phyloP scores from a whole-genome alignment of 2,888 invertebrate genomes.

The Pemphredon lugubris region DNA sequence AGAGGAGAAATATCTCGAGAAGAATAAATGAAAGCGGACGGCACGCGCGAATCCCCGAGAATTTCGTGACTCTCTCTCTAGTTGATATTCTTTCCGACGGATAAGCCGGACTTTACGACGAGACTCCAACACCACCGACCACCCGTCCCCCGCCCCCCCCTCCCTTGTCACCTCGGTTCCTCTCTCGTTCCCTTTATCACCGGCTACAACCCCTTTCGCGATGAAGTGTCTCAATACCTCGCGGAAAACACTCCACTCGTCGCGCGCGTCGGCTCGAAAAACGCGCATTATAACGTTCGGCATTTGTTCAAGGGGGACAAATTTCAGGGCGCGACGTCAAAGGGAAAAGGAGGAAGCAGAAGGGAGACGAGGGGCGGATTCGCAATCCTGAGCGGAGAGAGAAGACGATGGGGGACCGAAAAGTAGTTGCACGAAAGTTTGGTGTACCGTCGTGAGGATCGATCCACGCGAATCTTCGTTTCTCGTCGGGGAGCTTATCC shows the following conservation, averaged over 20 bases:
- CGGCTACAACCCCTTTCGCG: too few relatives aligned
- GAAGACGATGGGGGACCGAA: not conserved
- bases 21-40: too few relatives aligned
- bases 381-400: not conserved
- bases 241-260: not conserved
- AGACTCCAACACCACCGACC: not conserved
- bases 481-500: too few relatives aligned
- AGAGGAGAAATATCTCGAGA: too few relatives aligned
- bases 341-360: not conserved
- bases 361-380: not conserved
- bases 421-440: not conserved
- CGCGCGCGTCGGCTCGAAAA: not conserved
- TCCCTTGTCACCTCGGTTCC: not conserved
- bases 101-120: not conserved
- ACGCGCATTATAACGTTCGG: constrained; percentile 15
- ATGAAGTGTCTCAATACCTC: not conserved
- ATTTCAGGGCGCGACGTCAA: not conserved
- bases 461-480: not conserved
- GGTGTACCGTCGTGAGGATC: not conserved
- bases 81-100: too few relatives aligned
- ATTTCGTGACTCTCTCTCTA: too few relatives aligned
- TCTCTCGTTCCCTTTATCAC: not conserved
- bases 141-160: not conserved
- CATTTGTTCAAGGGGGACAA: constrained; percentile 26
- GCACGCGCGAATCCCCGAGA: too few relatives aligned